Conservation (phyloP, 1,140 invertebrate species). For the Mylabris phalerata region DNA sequence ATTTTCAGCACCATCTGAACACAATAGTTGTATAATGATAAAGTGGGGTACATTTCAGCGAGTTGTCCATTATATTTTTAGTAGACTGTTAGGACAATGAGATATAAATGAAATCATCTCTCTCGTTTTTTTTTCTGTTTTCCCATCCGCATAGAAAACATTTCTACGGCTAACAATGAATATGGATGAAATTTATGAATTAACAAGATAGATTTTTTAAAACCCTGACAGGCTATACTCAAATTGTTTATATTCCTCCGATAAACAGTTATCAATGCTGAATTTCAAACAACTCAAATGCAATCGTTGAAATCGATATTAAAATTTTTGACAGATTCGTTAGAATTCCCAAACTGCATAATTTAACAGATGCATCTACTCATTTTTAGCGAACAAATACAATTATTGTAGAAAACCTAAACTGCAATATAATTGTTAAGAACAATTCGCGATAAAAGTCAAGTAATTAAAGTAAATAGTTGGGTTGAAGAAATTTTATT, state of each 20-base stretch:
- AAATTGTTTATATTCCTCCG: neutral
- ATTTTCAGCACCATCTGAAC: constrained; percentile 28
- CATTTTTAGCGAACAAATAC: too few species aligned
- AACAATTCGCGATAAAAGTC: too few species aligned
- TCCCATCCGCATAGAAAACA: too few species aligned
- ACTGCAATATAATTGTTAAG: too few species aligned
- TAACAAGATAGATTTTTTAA: constrained; percentile 9
- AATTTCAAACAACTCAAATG: too few species aligned
- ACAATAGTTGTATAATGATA: constrained; percentile 31
- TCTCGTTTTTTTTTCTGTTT: constrained; percentile 4
- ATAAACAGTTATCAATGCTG: neutral
- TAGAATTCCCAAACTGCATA: too few species aligned
- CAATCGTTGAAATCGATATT: too few species aligned
- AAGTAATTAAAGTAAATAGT: neutral
- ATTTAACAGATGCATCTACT: too few species aligned
- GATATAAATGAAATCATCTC: constrained; percentile 23
- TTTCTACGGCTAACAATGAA: constrained; percentile 2
- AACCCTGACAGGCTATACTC: neutral
- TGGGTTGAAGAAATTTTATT: constrained; percentile 11
- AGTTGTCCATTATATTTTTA: constrained; percentile 32
- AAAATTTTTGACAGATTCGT: too few species aligned
- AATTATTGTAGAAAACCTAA: too few species aligned
- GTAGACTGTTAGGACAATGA: constrained; percentile 30
- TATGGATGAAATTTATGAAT: constrained; percentile 7
- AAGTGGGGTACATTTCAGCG: constrained; percentile 23